A percentile compares a stretch with the other conserved stretches of the same genome.
Evolutionary conservation across 2,113 vertebrate species (phyloP).

Genomic region (Rhinogobius similis): DNA sequence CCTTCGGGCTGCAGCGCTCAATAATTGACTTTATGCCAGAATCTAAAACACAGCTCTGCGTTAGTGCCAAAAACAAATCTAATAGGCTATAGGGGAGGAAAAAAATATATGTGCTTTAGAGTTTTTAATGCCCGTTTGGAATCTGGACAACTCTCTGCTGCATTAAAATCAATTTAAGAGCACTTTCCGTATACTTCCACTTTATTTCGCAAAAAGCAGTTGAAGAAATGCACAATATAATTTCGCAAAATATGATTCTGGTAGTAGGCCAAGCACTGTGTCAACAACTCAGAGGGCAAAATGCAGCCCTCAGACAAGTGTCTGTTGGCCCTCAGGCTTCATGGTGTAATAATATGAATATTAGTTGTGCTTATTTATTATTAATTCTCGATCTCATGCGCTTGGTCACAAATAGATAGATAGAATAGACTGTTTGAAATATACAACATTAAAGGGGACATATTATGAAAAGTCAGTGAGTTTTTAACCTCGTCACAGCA

Average conservation of each 20-base stretch:
- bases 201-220: neutral
- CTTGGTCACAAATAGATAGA: no score
- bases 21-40: conserved; percentile 13
- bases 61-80: conserved; percentile 6
- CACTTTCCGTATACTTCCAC: neutral
- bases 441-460: no score
- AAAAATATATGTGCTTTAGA: neutral
- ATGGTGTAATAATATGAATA: no score
- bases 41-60: conserved; percentile 6
- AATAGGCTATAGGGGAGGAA: neutral
- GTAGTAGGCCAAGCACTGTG: neutral
- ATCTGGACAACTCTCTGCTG: conserved; percentile 10
- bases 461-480: no score
- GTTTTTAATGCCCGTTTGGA: conserved; percentile 10
- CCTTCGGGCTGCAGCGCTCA: neutral
- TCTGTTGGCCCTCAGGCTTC: no score
- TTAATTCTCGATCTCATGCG: no score
- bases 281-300: neutral
- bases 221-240: neutral
- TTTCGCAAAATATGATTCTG: neutral
- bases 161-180: neutral
- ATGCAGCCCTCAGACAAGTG: no score
- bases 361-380: no score
- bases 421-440: no score
- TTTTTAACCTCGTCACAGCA: no score